Conservation (phyloP, 2,888 invertebrate genomes). For the Teleogryllus oceanicus region DNA sequence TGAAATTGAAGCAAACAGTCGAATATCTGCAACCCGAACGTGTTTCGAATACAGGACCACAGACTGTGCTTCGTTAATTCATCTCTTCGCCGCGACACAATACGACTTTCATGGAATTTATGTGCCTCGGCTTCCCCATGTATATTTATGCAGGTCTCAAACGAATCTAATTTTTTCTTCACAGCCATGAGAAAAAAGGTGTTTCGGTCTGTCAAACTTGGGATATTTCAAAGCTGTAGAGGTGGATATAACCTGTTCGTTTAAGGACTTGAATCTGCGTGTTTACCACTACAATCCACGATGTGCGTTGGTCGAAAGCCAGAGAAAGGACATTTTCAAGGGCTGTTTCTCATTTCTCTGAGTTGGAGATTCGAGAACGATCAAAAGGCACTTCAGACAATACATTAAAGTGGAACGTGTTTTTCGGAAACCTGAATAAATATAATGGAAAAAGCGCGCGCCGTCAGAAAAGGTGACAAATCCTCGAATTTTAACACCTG, state of each 20-base stretch:
- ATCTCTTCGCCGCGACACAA: constrained; percentile 9
- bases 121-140: background rate
- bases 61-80: background rate
- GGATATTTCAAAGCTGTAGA: background rate
- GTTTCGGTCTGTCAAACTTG: constrained; percentile 7
- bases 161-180: background rate
- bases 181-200: background rate
- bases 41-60: constrained; percentile 10
- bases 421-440: background rate
- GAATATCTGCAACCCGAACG: background rate
- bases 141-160: constrained; percentile 18
- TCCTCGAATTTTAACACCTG: background rate
- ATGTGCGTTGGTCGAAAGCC: background rate
- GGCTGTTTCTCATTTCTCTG: background rate
- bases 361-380: background rate
- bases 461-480: background rate
- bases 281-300: background rate
- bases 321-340: background rate
- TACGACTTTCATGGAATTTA: constrained; percentile 4
- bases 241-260: constrained; percentile 8
- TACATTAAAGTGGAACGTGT: constrained; percentile 9
- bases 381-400: background rate
- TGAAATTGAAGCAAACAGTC: background rate
- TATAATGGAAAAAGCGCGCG: background rate
- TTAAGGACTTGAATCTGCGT: background rate